Base-by-base conservation (phyloP, 2,113 vertebrate species). In the Trogon surrucura region DNA sequence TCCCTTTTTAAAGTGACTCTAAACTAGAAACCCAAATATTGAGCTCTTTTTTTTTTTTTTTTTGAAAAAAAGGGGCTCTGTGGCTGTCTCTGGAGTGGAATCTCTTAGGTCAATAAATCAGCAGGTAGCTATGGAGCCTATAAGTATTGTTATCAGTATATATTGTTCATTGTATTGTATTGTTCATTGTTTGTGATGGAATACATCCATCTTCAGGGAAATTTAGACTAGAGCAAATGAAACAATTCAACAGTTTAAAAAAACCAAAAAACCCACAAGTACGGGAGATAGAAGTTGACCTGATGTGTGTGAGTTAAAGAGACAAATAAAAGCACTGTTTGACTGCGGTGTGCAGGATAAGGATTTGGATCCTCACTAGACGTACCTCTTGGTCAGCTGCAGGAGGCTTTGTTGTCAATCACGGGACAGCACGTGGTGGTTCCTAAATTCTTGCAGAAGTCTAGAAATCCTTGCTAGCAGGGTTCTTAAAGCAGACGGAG, bases 311-410 rank as follows among this genome's bases (percentile, higher is more conserved):
- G 11, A 34, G 53, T 41, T 41, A 13, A 47, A 16, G 11, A 50
- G 38, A 19, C 84, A 38, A 65, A 44, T 41, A 41, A 41, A 41
- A 41, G 41, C 8, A 6, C 19, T n/a, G 23, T 27, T 50, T 1
- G 2, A 2, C 69, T 5, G 21, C 50, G 34, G 36, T 22, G 15
- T 3, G 30, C 12, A 7, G 48, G 48, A 9, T 1, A 6, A 5
- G 17, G 0, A 5, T 10, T 21, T 19, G 60, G 60, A 19, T 20
- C 69, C 25, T 66, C 26, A 22, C 22, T 78, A 23, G 21, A 2
- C 29, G 21, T 2, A 2, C 3, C 0, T 3, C 3, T 25, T 14
- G 25, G 8, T 48, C 65, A 48, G 32, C 13, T 41, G 1, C 2
- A 4, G 5, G 44, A 51, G 21, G 48, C 11, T 27, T 29, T 61